phyloP scores from a whole-genome alignment of 2,888 invertebrate species.

The Archips crataeganus region DNA sequence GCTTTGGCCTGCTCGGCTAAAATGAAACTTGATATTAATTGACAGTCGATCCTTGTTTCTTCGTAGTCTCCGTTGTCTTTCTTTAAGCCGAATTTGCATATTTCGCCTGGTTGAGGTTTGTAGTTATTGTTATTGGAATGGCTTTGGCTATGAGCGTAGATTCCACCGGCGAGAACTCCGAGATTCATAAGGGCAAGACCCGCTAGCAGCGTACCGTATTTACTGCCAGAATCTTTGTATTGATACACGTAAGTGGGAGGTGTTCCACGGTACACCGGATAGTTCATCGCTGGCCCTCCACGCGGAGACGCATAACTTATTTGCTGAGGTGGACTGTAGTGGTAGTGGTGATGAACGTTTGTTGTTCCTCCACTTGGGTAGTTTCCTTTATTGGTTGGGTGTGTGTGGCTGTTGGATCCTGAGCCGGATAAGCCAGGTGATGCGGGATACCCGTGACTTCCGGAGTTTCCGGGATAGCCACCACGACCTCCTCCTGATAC shows the following conservation, averaged over 20 bases:
- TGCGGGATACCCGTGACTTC: constrained; percentile 41
- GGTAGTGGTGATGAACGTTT: constrained; percentile 44
- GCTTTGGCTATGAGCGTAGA: constrained; percentile 31
- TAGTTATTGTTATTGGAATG: constrained; percentile 33
- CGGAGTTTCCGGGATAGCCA: constrained; percentile 15
- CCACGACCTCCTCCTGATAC: constrained; percentile 24
- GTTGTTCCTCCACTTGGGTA: constrained; percentile 35
- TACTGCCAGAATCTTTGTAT: constrained; percentile 46
- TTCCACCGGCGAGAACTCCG: constrained; percentile 43
- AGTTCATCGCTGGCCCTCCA: constrained; percentile 43
- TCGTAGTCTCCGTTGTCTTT: constrained; percentile 47
- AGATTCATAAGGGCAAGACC: constrained; percentile 47
- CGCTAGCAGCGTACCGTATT: constrained; percentile 45
- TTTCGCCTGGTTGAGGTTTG: constrained; percentile 44
- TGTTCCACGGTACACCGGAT: constrained; percentile 45
- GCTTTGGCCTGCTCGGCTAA: constrained; percentile 41
- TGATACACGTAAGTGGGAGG: constrained; percentile 47
- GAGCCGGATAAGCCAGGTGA: constrained; percentile 31
- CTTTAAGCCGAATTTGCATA: constrained; percentile 46
- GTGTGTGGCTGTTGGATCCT: constrained; percentile 16
- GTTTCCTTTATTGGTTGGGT: background rate
- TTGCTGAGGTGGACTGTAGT: constrained; percentile 47
- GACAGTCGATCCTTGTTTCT: constrained; percentile 46
- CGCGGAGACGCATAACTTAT: constrained; percentile 44
- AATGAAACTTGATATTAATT: constrained; percentile 46